These are phyloP conservation scores for Gymnocheta viridis DNA, from an alignment of 2,888 invertebrate species.

Conservation along the genomic window DNA sequence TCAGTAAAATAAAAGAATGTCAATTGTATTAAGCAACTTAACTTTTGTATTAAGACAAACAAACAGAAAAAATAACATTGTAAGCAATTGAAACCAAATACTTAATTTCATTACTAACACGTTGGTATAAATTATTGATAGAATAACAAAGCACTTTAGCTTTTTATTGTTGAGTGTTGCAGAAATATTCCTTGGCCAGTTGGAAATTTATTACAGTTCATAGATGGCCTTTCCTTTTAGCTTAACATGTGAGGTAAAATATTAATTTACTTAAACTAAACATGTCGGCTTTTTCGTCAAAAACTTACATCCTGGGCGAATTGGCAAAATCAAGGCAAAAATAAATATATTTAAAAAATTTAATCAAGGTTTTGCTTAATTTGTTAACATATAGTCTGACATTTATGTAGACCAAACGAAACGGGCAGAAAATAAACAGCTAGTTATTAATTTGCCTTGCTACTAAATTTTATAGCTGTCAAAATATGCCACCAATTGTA, in stretches of 20 bases:
- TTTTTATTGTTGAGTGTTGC: neutral
- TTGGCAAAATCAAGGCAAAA: too few species aligned
- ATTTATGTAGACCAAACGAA: too few species aligned
- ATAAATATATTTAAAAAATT: too few species aligned
- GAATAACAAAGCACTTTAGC: constrained; percentile 19
- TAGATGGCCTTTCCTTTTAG: neutral
- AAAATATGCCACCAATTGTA: too few species aligned
- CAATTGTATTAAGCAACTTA: constrained; percentile 48
- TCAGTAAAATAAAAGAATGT: constrained; percentile 43
- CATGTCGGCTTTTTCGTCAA: too few species aligned
- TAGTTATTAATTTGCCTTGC: too few species aligned
- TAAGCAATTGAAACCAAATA: constrained; percentile 48
- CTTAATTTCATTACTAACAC: constrained; percentile 56
- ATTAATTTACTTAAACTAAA: too few species aligned
- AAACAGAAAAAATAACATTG: constrained; percentile 21
- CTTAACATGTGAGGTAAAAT: neutral
- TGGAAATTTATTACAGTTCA: neutral
- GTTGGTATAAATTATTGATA: constrained; percentile 7
- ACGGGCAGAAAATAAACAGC: too few species aligned
- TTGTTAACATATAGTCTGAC: too few species aligned
- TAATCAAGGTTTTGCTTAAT: too few species aligned
- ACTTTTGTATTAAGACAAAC: constrained; percentile 22
- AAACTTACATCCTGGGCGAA: too few species aligned
- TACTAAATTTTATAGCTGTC: too few species aligned
- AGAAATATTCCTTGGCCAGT: neutral